Evolutionary conservation across 1,140 invertebrate genomes (phyloP).

Genomic region (Oedothorax gibbosus): DNA sequence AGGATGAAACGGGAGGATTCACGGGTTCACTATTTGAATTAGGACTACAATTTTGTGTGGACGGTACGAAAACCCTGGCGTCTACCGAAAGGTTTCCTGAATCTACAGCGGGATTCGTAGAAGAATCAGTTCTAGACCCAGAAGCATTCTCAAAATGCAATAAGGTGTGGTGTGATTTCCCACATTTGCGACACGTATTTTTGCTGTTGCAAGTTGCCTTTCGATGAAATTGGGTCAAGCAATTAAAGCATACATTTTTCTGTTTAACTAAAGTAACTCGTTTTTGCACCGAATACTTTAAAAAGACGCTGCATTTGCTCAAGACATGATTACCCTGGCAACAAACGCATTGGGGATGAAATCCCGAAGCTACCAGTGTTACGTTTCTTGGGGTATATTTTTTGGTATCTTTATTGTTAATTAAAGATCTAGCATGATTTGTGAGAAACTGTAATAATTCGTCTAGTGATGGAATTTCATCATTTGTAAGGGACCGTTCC

Average conservation of each 20-base stretch:
- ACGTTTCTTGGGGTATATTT: not conserved
- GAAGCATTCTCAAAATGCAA: conserved; percentile 2
- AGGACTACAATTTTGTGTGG: too few relatives aligned
- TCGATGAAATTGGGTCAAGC: conserved; percentile 7
- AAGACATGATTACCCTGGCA: not conserved
- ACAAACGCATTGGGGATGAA: not conserved
- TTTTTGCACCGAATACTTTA: not conserved
- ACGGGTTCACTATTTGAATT: too few relatives aligned
- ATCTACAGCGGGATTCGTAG: too few relatives aligned
- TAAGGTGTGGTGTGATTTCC: conserved; percentile 7
- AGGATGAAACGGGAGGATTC: not conserved
- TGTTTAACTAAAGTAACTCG: not conserved
- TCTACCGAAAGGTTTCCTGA: too few relatives aligned
- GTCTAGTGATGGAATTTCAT: not conserved
- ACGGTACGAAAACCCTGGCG: too few relatives aligned
- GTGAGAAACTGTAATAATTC: not conserved
- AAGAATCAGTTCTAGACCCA: too few relatives aligned
- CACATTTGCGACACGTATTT: not conserved
- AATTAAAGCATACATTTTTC: conserved; percentile 28
- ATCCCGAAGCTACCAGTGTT: not conserved
- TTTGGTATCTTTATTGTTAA: not conserved
- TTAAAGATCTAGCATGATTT: not conserved
- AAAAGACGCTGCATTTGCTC: not conserved
- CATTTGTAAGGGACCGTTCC: not conserved
- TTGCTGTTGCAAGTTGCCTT: not conserved